Evolutionary conservation across 1,140 invertebrate species (phyloP), one percentile per base, ranked within the genome.

Genomic region (Brachionus rotundiformis): DNA sequence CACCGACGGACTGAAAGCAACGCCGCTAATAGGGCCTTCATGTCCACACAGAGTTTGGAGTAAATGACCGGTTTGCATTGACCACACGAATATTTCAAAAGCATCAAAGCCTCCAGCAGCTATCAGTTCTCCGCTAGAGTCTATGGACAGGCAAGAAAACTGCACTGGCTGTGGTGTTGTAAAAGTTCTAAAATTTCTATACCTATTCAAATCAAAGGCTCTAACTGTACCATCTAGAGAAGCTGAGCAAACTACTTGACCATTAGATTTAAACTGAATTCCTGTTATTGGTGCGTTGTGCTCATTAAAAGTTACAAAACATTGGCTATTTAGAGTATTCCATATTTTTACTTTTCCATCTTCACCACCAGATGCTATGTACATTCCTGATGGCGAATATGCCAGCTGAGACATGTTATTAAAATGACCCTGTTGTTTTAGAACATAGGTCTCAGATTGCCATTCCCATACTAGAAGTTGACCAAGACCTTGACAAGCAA

Each of bases 381-480:
- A 92, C 83, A 93, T 91, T 0, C 95, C 95, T 89, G 98, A 95
- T 0, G 93, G 92, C 0, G 95, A 98, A 87, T 98, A 98, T 0
- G 92, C 90, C 6, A 98, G 88, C 10, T 91, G 92, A 23, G 83
- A 83, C 92, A 96, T 95, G 85, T 93, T 93, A 85, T 93, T 92
- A 63, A 92, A 92, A 85, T 98, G 96, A 0, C 94, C 94, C 83
- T 98, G 95, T 85, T 98, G 95, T 86, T 98, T 98, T 90, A 99
- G 92, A 0, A 96, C 92, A 84, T 96, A 98, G n/a, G 94, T 94
- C 89, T 98, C 95, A 91, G 95, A 97, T 88, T 97, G 95, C 96
- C 96, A 98, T 89, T 98, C 96, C 95, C 96, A 98, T 6, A 98
- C 95, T 11, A 98, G 87, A 19, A 99, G 87, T 86, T 98, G 95